These are phyloP conservation scores for Lampris megalopsis DNA, from an alignment of 2,113 vertebrate genomes.

Conservation along the genomic window DNA sequence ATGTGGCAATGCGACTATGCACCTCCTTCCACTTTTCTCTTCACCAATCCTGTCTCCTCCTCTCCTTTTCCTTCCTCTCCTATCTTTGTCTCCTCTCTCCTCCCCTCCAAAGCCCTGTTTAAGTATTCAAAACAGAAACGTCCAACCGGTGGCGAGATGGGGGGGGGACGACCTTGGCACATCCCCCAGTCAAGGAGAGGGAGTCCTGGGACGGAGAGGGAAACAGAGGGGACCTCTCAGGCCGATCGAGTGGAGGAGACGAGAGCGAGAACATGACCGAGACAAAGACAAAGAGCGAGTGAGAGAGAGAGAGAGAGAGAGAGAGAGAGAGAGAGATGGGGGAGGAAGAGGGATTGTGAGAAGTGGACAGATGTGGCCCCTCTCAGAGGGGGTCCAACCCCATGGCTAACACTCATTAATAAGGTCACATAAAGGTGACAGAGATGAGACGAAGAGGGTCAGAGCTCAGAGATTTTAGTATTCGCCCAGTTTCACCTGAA, in stretches of 20 bases:
- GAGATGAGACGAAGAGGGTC: constrained; percentile 60
- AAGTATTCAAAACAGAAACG: constrained; percentile 54
- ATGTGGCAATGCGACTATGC: no score
- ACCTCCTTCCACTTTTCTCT: not conserved
- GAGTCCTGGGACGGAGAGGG: constrained; percentile 37
- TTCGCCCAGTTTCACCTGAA: no score
- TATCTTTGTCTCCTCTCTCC: not conserved
- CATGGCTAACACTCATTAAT: constrained; percentile 58
- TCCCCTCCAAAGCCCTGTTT: constrained; percentile 11
- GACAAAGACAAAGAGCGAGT: not conserved
- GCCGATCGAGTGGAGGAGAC: not conserved
- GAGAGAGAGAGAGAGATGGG: not conserved
- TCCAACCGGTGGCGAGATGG: constrained; percentile 45
- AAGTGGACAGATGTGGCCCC: constrained; percentile 66
- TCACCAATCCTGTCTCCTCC: not conserved
- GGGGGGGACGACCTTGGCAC: constrained; percentile 68
- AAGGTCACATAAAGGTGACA: constrained; percentile 76
- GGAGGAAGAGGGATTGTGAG: not conserved
- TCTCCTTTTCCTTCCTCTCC: not conserved
- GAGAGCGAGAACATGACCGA: not conserved
- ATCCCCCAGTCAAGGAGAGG: constrained; percentile 61
- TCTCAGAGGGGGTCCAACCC: constrained; percentile 61
- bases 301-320: no score
- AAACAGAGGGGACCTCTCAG: constrained; percentile 28
- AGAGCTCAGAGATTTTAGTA: not conserved